phyloP scores from a whole-genome alignment of 2,113 vertebrate genomes.

The Lichenostomus cassidix region DNA sequence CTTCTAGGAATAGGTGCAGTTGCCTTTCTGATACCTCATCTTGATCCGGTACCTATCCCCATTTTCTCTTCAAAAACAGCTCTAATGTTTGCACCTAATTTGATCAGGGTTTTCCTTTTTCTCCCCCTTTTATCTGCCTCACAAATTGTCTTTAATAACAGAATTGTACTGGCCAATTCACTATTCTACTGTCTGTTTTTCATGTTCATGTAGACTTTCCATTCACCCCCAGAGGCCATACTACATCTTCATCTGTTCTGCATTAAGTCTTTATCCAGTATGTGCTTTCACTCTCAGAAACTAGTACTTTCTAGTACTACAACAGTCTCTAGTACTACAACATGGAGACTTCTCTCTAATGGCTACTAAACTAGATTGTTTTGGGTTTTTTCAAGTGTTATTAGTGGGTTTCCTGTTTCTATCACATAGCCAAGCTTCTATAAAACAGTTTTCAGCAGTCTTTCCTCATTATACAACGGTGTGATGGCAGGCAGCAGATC shows the following conservation, averaged over 20 bases:
- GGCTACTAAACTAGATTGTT: neutral
- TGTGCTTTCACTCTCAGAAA: neutral
- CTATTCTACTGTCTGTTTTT: neutral
- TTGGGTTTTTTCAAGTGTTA: neutral
- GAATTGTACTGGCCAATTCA: neutral
- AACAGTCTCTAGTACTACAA: neutral
- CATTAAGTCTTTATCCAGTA: neutral
- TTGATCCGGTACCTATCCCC: neutral
- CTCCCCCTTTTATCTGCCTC: neutral
- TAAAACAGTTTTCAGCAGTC: neutral
- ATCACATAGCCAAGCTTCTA: neutral
- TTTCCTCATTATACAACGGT: neutral
- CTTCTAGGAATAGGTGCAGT: neutral
- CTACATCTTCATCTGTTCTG: neutral
- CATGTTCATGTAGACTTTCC: neutral
- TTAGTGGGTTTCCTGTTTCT: neutral
- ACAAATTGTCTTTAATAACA: neutral
- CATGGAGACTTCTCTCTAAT: neutral
- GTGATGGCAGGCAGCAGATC: neutral
- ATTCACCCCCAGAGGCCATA: neutral
- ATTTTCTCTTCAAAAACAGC: neutral
- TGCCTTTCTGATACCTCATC: neutral
- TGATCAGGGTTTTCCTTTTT: neutral
- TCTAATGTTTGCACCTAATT: neutral
- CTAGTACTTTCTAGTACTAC: neutral